Evolutionary conservation across 1,140 invertebrate species (phyloP), one percentile per base, ranked within the genome.

Genomic region (Leptopilina clavipes): DNA sequence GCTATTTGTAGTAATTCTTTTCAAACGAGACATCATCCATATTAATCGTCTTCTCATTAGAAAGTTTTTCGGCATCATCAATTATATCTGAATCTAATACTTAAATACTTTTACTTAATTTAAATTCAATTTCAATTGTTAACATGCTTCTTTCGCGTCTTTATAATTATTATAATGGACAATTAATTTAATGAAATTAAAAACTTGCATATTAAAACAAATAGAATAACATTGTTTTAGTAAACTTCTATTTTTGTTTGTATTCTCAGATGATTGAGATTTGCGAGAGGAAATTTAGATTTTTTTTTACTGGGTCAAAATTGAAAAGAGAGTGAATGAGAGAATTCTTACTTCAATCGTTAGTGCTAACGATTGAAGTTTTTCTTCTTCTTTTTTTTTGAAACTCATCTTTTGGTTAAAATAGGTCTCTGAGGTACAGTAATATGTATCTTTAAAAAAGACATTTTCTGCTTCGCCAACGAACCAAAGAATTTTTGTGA

Each of bases 1-100:
- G 3, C 25, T 14, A n/a, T 17, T 5, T 48, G 8, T 12, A 5
- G 3, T 48, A n/a, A n/a, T 22, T 65, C 56, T 19, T 65, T 65
- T 65, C 25, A 9, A 65, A 65, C 56, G 7, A 76, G 25, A 19
- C 22, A 43, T 31, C 31, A 45, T 71, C 76, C 74, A 83, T 82
- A 83, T 83, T 81, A 78, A 83, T 76, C 71, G 76, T 70, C 17
- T 40, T 71, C 77, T 84, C 82, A 80, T 86, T 88, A 87, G 88
- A 89, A 89, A 89, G 88, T 88, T 83, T 82, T 85, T 76, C 84
- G 82, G 83, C 81, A 81, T 81, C 79, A 86, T 87, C 82, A 84
- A 79, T 82, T 83, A 82, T 86, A 70, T 85, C 85, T 85, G 80
- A 78, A 85, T 52, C 48, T 8, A 17, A 52, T n/a, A n/a, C 48